Evolutionary conservation across 2,797 vertebrate species (phyloP), one percentile per base, ranked within the genome.

Genomic region (Onychomys leucogaster): DNA sequence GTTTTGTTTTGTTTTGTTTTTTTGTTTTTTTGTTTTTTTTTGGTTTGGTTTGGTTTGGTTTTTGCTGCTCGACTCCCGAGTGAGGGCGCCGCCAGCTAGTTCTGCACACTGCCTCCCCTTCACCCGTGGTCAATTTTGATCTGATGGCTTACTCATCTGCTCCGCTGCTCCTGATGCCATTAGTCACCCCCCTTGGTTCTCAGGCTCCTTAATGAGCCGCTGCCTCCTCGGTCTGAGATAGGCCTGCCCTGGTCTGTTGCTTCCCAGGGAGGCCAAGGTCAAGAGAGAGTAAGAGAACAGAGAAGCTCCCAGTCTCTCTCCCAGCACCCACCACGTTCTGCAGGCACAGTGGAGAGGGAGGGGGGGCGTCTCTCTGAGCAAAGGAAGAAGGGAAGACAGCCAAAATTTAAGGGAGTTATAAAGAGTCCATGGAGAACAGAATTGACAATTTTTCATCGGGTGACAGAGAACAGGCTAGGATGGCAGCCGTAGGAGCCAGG

Each of bases 201-300:
- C 94, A 89, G 90, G 92, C 95, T 97, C 89, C 96, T 95, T 96
- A 94, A 95, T 71, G 94, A 96, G 88, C 80, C 41, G 80, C 92
- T 96, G 88, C 78, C 81, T 95, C 96, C 86, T 96, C 27, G 32
- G 63, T 77, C 89, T 77, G 77, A 73, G 32, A 59, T 25, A 78
- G 92, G 90, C 63, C 87, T 89, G 55, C 84, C 63, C 77, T 73
- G 95, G 90, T 67, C 67, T 90, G 90, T 76, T 83, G 81, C 89
- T 89, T 92, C 82, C 34, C 41, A 29, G 73, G 81, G 86, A 93
- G 96, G 83, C 52, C 82, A 92, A 78, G 93, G 80, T 83, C 87
- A 23, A 65, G n/a, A 9, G 43, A 75, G 77, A 86, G 14, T 37
- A 7, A 67, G 75, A 57, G 61, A 49, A 46, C 84, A 94, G 61